Base-by-base conservation (phyloP, 1,140 invertebrate species). In the Drosophila sechellia region DNA sequence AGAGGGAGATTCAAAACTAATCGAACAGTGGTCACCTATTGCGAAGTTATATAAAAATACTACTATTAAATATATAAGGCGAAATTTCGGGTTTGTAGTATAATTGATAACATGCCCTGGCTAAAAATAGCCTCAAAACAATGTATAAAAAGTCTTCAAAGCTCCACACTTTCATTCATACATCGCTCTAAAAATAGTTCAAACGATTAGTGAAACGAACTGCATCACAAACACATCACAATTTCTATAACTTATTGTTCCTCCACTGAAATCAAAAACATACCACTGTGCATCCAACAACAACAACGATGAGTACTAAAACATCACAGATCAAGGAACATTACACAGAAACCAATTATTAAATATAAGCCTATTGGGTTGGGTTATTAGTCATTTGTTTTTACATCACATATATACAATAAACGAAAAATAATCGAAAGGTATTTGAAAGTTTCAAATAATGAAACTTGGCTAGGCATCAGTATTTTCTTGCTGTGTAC, bases 271-370 rank as follows among this genome's bases (percentile, higher is more conserved):
- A 50, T 75, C 8, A 27, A 52, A 35, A 39, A 11, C 48, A 52
- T 42, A 77, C 81, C 81, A 86, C 81, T 73, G 73, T 81, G 52
- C 42, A 39, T 27, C 13, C 46, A 66, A 42, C 6, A 59, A 70
- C 55, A 70, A 55, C 61, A 56, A 57, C 60, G 17, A 66, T 13
- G 5, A 27, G 34, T 20, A 57, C 71, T 27, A 59, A 42, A 63
- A 52, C 46, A 45, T 59, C 46, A 45, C 39, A 37, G 34, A 31
- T 46, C 61, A 68, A 43, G 45, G 39, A 66, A 66, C 35, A 54
- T n/a, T 27, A 46, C 46, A 54, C 39, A 20, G 15, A 34, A 34
- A 57, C 12, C 11, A 39, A 39, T 11, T 39, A 1, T 4, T 5
- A 3, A 3, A 39, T 13, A 4, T 13, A 13, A 10, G 3, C 31